Conservation (phyloP, 2,888 invertebrate genomes). For the Neoascia interrupta region DNA sequence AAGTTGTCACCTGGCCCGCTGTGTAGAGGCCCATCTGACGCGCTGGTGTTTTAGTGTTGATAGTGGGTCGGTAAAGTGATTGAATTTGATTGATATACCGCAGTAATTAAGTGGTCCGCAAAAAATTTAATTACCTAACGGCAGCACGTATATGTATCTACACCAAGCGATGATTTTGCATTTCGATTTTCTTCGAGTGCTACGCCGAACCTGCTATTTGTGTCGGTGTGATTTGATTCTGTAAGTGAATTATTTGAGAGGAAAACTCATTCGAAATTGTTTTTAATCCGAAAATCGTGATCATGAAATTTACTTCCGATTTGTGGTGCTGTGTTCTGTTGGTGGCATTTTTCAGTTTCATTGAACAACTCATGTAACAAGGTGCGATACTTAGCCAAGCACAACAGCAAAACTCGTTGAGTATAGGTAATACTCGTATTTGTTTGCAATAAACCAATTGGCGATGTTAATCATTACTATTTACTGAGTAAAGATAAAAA, state of each 20-base stretch:
- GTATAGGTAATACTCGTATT: too few relatives aligned
- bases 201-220: background rate
- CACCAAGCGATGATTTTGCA: background rate
- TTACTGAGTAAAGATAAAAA: conserved; percentile 27
- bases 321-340: too few relatives aligned
- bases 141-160: too few relatives aligned
- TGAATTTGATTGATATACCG: conserved; percentile 45
- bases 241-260: conserved; percentile 11
- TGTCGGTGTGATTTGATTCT: too few relatives aligned
- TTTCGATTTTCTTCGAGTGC: conserved; percentile 5
- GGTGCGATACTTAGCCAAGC: too few relatives aligned
- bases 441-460: conserved; percentile 14
- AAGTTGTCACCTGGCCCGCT: conserved; percentile 1
- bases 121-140: conserved; percentile 16
- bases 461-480: conserved; percentile 6
- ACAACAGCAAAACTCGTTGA: too few relatives aligned
- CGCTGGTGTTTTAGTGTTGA: background rate
- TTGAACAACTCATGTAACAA: too few relatives aligned
- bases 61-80: conserved; percentile 23
- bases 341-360: too few relatives aligned
- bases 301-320: conserved; percentile 7
- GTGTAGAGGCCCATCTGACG: too few relatives aligned
- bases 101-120: conserved; percentile 41
- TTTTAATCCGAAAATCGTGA: conserved; percentile 1
- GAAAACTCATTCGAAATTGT: background rate